A percentile compares a stretch with the other conserved stretches of the same genome.
Evolutionary conservation across 2,888 invertebrate genomes (phyloP).

Genomic region (Athrips mouffetella): DNA sequence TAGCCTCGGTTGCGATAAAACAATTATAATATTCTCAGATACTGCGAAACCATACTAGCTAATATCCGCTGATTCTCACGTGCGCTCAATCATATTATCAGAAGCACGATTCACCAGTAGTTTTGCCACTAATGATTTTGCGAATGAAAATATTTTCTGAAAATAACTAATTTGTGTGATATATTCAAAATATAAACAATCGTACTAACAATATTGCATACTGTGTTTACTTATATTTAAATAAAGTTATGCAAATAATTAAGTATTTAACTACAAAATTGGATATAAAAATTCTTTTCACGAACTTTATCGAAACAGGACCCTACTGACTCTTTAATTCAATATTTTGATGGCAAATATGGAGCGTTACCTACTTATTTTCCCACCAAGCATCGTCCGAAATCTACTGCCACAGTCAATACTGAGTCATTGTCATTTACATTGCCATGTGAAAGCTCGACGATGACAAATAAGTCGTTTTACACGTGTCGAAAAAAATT

Average conservation of each 20-base stretch:
- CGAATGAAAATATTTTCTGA: too few relatives aligned
- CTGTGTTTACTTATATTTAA: too few relatives aligned
- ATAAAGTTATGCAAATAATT: too few relatives aligned
- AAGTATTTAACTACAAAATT: too few relatives aligned
- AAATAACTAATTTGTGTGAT: too few relatives aligned
- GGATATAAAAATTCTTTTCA: too few relatives aligned
- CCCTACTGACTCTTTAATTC: too few relatives aligned
- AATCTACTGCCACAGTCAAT: background rate
- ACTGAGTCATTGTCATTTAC: background rate
- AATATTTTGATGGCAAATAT: background rate
- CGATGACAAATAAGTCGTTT: background rate
- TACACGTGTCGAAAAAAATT: background rate
- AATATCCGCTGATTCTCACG: background rate
- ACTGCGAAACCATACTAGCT: background rate
- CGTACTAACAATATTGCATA: too few relatives aligned
- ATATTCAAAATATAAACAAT: too few relatives aligned
- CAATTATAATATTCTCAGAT: conserved; percentile 22
- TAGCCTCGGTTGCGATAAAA: conserved; percentile 43
- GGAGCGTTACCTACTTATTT: background rate
- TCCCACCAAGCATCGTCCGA: background rate
- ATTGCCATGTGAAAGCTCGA: background rate
- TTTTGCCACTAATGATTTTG: too few relatives aligned
- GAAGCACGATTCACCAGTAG: background rate
- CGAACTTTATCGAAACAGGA: too few relatives aligned
- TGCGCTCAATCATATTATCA: background rate